phyloP scores from a whole-genome alignment of 2,113 vertebrate genomes.

The Panthera tigris region DNA sequence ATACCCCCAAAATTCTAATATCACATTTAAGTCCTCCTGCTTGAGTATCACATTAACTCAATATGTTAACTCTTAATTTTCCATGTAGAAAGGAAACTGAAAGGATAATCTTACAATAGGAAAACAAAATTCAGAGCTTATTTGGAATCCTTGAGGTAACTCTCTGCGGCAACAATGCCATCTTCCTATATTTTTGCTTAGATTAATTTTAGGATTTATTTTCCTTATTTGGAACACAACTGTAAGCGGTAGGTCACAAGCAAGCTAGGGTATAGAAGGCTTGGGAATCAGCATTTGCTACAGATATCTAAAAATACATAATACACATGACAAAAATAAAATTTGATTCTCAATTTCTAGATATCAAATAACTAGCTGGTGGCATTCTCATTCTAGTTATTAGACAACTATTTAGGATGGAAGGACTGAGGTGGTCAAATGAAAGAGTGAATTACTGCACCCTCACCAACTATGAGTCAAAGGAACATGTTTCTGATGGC shows the following conservation, averaged over 20 bases:
- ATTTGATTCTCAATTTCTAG: constrained; percentile 15
- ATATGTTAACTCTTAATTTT: not conserved
- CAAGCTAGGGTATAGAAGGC: not conserved
- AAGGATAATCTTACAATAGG: not conserved
- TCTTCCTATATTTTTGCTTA: constrained; percentile 26
- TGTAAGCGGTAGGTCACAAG: not conserved
- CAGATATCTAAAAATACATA: not conserved
- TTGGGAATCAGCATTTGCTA: not conserved
- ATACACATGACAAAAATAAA: not conserved
- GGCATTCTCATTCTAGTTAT: not conserved
- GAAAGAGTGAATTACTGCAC: constrained; percentile 7
- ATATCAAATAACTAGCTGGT: not conserved
- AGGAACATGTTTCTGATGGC: not conserved
- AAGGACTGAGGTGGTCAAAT: not conserved
- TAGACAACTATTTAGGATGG: not conserved
- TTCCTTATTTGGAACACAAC: constrained; percentile 12
- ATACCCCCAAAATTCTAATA: not conserved
- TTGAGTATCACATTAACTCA: not conserved
- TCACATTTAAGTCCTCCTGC: not conserved
- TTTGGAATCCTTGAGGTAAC: not conserved
- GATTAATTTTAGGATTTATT: constrained; percentile 1
- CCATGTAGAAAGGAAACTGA: not conserved
- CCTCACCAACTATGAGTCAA: not conserved
- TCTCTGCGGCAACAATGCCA: not conserved
- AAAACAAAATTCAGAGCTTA: not conserved